Base-by-base conservation (phyloP, 1,140 invertebrate genomes). In the Drosophila nasuta region DNA sequence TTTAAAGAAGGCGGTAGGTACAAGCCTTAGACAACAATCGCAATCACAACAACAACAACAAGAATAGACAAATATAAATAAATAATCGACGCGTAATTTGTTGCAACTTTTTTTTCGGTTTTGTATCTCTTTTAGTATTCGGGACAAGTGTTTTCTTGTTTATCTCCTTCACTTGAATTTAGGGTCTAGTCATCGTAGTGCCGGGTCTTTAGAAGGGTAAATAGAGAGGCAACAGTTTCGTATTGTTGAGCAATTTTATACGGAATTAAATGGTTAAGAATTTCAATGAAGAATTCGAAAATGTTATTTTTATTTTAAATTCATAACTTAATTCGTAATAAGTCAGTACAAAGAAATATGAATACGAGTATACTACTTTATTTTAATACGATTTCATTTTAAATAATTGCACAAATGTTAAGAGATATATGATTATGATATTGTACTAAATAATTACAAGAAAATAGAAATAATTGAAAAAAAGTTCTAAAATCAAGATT, bases 71-170 rank as follows among this genome's bases (percentile, higher is more conserved):
- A 77, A 86, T 87, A 76, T 45, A 79, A 79, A 87, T 87, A 75
- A 80, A 80, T 82, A 88, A 88, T 88, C 74, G 85, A 54, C 56
- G 83, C 73, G 80, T 88, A 87, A 87, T 87, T 87, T 87, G 83
- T 88, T 57, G 79, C 79, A 70, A 65, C 13, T 64, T 41, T 45
- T 45, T 8, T 8, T 25, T 25, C 20, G 20, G 20, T 25, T 4
- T 25, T 10, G 20, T 46, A 5, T 45, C 8, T 52, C 11, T 28
- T 35, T 33, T 17, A 25, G 35, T 38, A 7, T 8, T 5, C 13
- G 13, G 13, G 10, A 59, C 67, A 75, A 75, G 83, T 87, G 79
- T 82, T 85, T 69, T 51, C 49, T 30, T 48, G 64, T 65, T 60
- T 69, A 69, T 69, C 64, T 60, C 1, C 8, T 30, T 30, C 11